Base-by-base conservation (phyloP, 1,140 invertebrate species). In the Cydia splendana region DNA sequence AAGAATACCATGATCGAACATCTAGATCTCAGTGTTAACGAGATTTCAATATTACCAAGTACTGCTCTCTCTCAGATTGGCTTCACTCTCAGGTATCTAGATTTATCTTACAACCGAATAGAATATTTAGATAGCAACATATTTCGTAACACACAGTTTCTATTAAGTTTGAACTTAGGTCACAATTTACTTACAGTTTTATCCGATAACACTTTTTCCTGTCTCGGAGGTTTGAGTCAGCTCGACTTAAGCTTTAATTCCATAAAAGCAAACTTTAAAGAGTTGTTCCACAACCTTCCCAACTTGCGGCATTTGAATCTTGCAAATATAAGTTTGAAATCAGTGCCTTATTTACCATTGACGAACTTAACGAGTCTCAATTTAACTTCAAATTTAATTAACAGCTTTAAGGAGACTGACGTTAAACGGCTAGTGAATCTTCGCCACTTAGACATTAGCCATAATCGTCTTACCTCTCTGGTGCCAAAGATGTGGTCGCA, bases 121-220 rank as follows among this genome's bases (percentile, higher is more conserved):
- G 97, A 98, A 84, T 97, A 98, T 86, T 92, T 98, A 74, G 97
- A 98, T 87, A 96, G 96, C 38, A 98, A 96, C 18, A 97, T 97
- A 90, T 98, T 98, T 87, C 95, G 97, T 45, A 95, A 96, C 80
- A 97, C 96, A 20, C 96, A 96, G 51, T 96, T 96, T 84, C 90
- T 98, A 34, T 95, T 96, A n/a, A 95, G 95, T 76, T 93, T 98
- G 18, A 96, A 97, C 92, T 92, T 98, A 78, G 95, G 96, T 15
- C 94, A 95, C 79, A 98, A 98, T 92, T 95, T 96, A 83, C 94
- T 98, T 30, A 97, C 96, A 0, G 97, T 97, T 75, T 89, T 98
- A 53, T 97, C 97, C 0, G 97, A 98, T 87, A 98, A 98, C 87
- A 97, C 97, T 2, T 98, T 98, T 89, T 96, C 96, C 0, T 96